These are phyloP conservation scores for Amphiprion percula DNA, from an alignment of 2,113 vertebrate genomes.

Conservation along the genomic window DNA sequence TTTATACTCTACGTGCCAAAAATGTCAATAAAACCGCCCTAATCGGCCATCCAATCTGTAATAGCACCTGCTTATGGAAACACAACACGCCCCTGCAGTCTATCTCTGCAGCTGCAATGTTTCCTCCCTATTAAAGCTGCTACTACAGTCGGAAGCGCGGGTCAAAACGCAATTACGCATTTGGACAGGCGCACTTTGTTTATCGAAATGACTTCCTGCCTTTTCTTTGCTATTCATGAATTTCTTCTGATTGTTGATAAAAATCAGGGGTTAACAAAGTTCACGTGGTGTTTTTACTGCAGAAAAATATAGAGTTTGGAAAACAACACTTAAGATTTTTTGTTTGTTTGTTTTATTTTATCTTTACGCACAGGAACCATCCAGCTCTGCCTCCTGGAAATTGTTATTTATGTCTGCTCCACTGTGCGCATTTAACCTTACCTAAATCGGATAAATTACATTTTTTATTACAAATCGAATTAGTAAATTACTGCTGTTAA, in stretches of 20 bases:
- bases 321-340: background rate
- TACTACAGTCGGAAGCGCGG: slow-evolving; percentile 58
- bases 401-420: background rate
- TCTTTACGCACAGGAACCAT: background rate
- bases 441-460: background rate
- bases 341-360: background rate
- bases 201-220: slow-evolving; percentile 59
- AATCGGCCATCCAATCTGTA: slow-evolving; percentile 77
- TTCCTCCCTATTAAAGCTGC: slow-evolving; percentile 67
- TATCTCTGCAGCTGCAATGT: slow-evolving; percentile 62
- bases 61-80: slow-evolving; percentile 79
- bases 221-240: slow-evolving; percentile 38
- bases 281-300: background rate
- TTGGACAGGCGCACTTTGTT: slow-evolving; percentile 53
- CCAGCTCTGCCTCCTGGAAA: background rate
- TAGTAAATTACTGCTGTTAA: background rate
- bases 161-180: slow-evolving; percentile 58
- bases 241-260: slow-evolving; percentile 37
- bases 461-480: background rate
- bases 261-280: slow-evolving; percentile 29
- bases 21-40: slow-evolving; percentile 78
- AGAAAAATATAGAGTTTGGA: background rate
- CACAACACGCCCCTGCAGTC: slow-evolving; percentile 69
- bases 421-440: too few species aligned
- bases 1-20: slow-evolving; percentile 79